phyloP scores from a whole-genome alignment of 2,797 vertebrate species.

The Rachycentron canadum region DNA sequence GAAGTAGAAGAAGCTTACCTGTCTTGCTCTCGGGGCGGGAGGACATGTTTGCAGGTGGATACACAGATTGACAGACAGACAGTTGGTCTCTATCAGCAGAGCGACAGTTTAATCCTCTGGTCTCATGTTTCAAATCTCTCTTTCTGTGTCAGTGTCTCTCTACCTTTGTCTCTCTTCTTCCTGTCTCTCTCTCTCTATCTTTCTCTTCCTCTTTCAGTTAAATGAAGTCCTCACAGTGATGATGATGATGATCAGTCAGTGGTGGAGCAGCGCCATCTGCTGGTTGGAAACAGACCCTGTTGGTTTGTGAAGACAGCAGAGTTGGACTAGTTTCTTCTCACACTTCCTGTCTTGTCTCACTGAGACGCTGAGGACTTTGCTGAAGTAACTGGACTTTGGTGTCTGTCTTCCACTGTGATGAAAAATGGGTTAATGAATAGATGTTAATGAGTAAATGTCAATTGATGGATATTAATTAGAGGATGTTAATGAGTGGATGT shows the following conservation, averaged over 20 bases:
- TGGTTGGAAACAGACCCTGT: neutral
- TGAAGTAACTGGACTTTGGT: no score
- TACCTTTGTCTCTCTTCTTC: neutral
- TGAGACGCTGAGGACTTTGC: no score
- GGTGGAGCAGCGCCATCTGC: constrained; percentile 13
- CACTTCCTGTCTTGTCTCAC: no score
- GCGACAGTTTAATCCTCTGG: neutral
- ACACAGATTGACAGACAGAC: neutral
- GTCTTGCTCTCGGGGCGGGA: constrained; percentile 63
- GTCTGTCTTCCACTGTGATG: no score
- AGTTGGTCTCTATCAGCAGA: neutral
- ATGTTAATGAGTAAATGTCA: no score
- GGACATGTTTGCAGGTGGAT: constrained; percentile 59
- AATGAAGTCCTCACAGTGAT: neutral
- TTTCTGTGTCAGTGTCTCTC: neutral
- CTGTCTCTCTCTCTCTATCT: constrained; percentile 11
- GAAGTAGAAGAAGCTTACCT: constrained; percentile 49
- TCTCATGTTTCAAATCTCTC: neutral
- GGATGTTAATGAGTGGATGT: no score
- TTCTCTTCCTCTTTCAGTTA: constrained; percentile 42
- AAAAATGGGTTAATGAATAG: no score
- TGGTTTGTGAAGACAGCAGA: no score
- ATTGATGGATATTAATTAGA: no score
- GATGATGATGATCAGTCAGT: neutral
- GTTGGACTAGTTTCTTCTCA: no score